Evolutionary conservation across 2,888 invertebrate genomes (phyloP).

Genomic region (Epinotia demarniana): DNA sequence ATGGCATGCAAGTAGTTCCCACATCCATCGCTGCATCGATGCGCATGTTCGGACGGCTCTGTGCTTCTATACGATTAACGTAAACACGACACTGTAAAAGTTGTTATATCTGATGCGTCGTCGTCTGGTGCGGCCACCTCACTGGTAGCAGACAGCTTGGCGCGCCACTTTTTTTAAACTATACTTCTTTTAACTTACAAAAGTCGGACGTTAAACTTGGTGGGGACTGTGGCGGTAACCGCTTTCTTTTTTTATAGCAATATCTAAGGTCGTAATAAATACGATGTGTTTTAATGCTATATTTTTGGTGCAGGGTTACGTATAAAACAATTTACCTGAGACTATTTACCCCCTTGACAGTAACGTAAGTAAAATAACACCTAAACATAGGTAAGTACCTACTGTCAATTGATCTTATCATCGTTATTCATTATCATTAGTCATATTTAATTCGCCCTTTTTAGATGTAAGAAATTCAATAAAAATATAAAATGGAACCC

Average conservation of each 20-base stretch:
- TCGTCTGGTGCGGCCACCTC: constrained; percentile 62
- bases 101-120: constrained; percentile 55
- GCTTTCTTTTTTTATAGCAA: constrained; percentile 78
- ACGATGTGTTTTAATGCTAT: constrained; percentile 53
- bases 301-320: constrained; percentile 56
- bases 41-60: constrained; percentile 42
- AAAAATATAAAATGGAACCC: no score
- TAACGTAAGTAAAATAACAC: background rate
- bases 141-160: constrained; percentile 79
- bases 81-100: constrained; percentile 56
- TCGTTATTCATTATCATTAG: no score
- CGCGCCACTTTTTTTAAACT: constrained; percentile 78
- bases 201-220: constrained; percentile 68
- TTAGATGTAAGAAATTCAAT: no score
- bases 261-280: constrained; percentile 68
- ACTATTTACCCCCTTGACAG: background rate
- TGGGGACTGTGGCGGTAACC: constrained; percentile 66
- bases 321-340: background rate
- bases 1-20: background rate
- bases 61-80: constrained; percentile 51
- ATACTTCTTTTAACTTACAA: constrained; percentile 68
- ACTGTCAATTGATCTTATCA: no score
- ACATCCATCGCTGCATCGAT: constrained; percentile 55
- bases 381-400: no score
- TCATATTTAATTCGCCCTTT: no score